A percentile compares a stretch with the other conserved stretches of the same genome.
These are phyloP conservation scores for Palythoa caribaeorum DNA, from an alignment of 92 coral and sea anemone species.

Conservation along the genomic window DNA sequence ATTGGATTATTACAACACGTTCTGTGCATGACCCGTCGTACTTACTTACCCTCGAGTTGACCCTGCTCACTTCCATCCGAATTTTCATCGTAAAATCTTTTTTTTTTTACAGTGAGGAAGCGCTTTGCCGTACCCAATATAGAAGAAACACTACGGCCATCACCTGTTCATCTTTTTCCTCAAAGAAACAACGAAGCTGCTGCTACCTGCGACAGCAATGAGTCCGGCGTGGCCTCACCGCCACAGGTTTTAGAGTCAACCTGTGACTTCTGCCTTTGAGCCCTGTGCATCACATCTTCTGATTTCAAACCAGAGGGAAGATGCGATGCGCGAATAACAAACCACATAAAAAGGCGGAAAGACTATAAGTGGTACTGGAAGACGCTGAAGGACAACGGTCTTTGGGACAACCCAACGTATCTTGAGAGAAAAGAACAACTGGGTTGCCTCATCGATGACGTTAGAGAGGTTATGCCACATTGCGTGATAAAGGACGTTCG, in stretches of 20 bases:
- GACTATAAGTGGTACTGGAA: conserved; percentile 34
- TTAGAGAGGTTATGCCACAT: conserved; percentile 21
- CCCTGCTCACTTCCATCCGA: no score
- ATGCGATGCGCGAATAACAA: conserved; percentile 10
- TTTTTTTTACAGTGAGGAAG: no score
- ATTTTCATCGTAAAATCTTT: no score
- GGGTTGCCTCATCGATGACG: conserved; percentile 6
- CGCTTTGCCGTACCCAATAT: no score
- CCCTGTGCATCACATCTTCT: neutral
- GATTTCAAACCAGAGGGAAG: conserved; percentile 20
- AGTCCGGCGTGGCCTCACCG: no score
- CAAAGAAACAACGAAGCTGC: no score
- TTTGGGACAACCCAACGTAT: neutral
- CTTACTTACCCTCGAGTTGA: no score
- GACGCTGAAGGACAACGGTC: neutral
- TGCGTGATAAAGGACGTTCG: conserved; percentile 37
- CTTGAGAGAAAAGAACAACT: neutral
- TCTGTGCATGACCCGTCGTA: no score
- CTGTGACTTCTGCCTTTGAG: neutral
- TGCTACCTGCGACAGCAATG: no score
- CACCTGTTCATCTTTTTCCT: no score
- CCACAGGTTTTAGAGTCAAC: neutral
- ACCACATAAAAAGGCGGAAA: conserved; percentile 2
- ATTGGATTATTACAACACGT: no score
- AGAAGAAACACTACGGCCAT: no score